Conservation (phyloP, 2,888 invertebrate species). For the Teinopalpus imperialis region DNA sequence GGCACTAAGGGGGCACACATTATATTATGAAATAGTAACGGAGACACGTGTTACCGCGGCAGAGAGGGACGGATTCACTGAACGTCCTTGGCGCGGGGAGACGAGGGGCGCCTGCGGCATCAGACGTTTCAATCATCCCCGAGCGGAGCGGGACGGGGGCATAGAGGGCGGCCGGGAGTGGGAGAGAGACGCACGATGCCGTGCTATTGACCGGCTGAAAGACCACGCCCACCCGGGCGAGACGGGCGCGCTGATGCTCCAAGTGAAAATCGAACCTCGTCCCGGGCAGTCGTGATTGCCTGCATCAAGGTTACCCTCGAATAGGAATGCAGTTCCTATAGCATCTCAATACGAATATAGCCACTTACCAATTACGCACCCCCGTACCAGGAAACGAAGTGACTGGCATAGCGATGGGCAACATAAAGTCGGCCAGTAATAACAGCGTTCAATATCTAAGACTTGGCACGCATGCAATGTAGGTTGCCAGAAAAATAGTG, state of each 20-base stretch:
- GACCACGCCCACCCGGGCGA: constrained; percentile 80
- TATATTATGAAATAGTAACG: constrained; percentile 79
- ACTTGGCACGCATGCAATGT: constrained; percentile 70
- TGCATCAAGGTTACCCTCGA: constrained; percentile 69
- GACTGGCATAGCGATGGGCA: constrained; percentile 30
- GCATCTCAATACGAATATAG: constrained; percentile 33
- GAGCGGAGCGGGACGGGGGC: constrained; percentile 59
- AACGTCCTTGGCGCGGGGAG: constrained; percentile 80
- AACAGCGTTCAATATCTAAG: constrained; percentile 61
- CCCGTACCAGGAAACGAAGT: constrained; percentile 36
- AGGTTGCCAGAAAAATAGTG: constrained; percentile 70
- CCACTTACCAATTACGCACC: constrained; percentile 34
- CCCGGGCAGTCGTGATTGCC: constrained; percentile 77
- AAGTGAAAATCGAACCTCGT: constrained; percentile 80
- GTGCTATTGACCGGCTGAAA: constrained; percentile 80
- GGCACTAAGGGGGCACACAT: constrained; percentile 77
- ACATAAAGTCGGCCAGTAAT: constrained; percentile 58
- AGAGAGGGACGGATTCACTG: constrained; percentile 82
- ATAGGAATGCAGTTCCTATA: constrained; percentile 62
- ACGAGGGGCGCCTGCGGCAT: constrained; percentile 81
- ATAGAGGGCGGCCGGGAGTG: constrained; percentile 36
- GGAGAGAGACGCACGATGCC: constrained; percentile 63
- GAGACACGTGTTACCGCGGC: constrained; percentile 80
- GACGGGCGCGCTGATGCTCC: constrained; percentile 74
- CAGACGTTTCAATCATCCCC: constrained; percentile 82